These are phyloP conservation scores for Sebastes cheni DNA, from an alignment of 2,797 vertebrate genomes.

Conservation along the genomic window DNA sequence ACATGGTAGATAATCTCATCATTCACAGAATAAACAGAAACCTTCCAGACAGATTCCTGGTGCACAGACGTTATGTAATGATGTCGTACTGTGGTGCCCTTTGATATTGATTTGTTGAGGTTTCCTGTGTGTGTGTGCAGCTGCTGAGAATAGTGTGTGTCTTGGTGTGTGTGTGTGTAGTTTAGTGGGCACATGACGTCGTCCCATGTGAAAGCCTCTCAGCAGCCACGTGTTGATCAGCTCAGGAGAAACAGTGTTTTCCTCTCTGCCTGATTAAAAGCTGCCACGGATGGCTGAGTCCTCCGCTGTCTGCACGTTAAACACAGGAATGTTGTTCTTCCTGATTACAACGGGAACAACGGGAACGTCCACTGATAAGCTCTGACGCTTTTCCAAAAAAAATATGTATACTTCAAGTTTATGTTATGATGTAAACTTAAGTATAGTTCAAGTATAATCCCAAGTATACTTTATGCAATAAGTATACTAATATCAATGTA, in stretches of 20 bases:
- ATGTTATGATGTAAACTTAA: no score
- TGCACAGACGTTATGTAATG: constrained; percentile 37
- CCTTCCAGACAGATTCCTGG: constrained; percentile 30
- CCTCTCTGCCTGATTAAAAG: constrained; percentile 44
- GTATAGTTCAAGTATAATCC: no score
- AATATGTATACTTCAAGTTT: no score
- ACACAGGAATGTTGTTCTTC: constrained; percentile 1
- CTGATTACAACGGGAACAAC: constrained; percentile 8
- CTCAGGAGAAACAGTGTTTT: constrained; percentile 33
- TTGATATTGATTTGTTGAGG: constrained; percentile 43
- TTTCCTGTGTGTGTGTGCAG: neutral
- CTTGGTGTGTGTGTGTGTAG: neutral
- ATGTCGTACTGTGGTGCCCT: constrained; percentile 15
- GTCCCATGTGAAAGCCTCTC: constrained; percentile 52
- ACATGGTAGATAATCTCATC: constrained; percentile 33
- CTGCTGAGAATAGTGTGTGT: constrained; percentile 21
- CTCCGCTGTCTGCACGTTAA: constrained; percentile 10
- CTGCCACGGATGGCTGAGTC: constrained; percentile 26
- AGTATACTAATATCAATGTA: no score
- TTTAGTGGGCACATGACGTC: constrained; percentile 55
- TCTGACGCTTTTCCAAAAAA: neutral
- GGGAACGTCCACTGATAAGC: neutral
- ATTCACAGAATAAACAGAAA: constrained; percentile 37
- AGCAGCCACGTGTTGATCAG: constrained; percentile 50
- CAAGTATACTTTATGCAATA: no score